These are phyloP conservation scores for Rostratula benghalensis DNA, from an alignment of 2,113 vertebrate genomes.

Conservation along the genomic window DNA sequence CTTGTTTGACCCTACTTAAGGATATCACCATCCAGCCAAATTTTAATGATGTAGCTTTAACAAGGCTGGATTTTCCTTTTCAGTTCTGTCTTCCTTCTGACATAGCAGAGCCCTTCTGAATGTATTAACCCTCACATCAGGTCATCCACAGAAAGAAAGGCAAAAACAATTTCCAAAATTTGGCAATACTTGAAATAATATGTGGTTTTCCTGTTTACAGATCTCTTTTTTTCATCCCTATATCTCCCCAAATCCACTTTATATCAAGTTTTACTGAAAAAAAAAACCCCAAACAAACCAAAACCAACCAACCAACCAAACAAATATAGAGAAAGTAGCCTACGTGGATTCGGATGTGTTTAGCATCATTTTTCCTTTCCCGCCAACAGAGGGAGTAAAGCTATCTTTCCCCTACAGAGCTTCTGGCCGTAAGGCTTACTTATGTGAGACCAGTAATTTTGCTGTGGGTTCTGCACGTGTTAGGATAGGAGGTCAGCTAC, in stretches of 20 bases:
- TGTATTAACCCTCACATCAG: not conserved
- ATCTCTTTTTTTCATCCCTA: not conserved
- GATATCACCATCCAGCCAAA: not conserved
- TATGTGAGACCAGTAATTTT: not conserved
- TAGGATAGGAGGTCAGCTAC: not conserved
- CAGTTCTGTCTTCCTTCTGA: not conserved
- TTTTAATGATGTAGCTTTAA: not conserved
- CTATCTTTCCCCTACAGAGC: not conserved
- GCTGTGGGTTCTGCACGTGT: accelerated
- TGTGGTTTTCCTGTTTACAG: not conserved
- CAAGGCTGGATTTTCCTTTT: not conserved
- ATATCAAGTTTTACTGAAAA: not conserved
- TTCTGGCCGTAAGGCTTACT: not conserved
- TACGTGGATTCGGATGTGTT: not conserved
- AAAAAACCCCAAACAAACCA: not conserved
- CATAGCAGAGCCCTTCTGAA: not conserved
- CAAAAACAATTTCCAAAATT: not conserved
- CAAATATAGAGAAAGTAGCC: not conserved
- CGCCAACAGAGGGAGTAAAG: slow-evolving; percentile 53
- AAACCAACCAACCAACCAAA: not conserved
- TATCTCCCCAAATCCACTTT: not conserved
- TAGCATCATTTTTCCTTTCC: not conserved
- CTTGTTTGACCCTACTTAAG: not conserved
- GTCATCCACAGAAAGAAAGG: not conserved
- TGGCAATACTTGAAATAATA: not conserved